These are phyloP conservation scores for Pilophorus perplexus DNA, from an alignment of 2,888 invertebrate species.

Conservation along the genomic window DNA sequence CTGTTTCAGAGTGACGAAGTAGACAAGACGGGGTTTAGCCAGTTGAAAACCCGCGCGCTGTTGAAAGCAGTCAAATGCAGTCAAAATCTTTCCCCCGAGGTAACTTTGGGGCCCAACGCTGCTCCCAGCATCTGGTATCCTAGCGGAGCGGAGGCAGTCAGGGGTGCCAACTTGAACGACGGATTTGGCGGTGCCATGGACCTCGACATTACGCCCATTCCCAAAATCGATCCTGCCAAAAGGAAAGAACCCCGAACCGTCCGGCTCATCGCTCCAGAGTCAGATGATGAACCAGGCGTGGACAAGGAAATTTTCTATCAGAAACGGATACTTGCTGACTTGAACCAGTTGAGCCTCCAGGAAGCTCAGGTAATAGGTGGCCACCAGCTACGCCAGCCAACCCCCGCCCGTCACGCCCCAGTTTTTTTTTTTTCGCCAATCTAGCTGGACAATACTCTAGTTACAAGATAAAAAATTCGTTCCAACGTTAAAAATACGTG, in stretches of 20 bases:
- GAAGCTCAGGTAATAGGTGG: conserved; percentile 44
- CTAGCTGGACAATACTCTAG: no score
- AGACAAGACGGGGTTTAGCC: conserved; percentile 45
- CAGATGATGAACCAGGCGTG: background rate
- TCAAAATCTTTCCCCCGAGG: background rate
- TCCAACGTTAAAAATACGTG: no score
- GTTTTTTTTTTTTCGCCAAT: no score
- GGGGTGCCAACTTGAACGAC: background rate
- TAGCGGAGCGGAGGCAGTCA: no score
- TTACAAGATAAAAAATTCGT: no score
- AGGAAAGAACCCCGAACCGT: background rate
- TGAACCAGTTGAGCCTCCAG: conserved; percentile 32
- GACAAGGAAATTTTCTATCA: conserved; percentile 38
- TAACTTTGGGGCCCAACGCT: conserved; percentile 41
- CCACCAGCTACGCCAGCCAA: no score
- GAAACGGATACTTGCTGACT: conserved; percentile 37
- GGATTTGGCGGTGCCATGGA: background rate
- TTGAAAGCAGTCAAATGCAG: conserved; percentile 33
- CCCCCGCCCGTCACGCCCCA: no score
- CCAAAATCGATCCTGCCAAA: conserved; percentile 8
- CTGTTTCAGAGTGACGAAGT: conserved; percentile 44
- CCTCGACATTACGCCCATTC: background rate
- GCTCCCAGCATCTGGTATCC: background rate
- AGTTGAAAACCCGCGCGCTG: conserved; percentile 29
- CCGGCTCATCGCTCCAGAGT: background rate